Base-by-base conservation (phyloP, 1,140 invertebrate species). In the Orchesella cincta region DNA sequence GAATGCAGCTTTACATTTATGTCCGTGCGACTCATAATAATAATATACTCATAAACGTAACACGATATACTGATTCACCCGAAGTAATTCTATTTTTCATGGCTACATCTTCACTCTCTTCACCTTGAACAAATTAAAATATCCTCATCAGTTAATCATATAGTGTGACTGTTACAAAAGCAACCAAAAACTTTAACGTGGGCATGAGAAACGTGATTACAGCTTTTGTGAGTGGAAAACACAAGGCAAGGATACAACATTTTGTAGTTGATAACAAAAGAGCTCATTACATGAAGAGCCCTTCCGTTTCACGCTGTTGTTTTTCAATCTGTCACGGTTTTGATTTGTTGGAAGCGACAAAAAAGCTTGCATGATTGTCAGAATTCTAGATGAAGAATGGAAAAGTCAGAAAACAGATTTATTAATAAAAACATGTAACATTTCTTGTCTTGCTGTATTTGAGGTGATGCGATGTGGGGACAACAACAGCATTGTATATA, bases 281-380 rank as follows among this genome's bases (percentile, higher is more conserved):
- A 67, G n/a, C 28, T 67, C 62, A 67, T 67, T 67, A 31, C 33
- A 33, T 12, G 33, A 67, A 23, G 62, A 67, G 62, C 62, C 23
- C 62, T 67, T 67, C 62, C 62, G 62, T 67, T 67, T 67, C 62
- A 67, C 31, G 62, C 62, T 67, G 26, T 31, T 33, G 31, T 67
- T 67, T 67, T 67, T 67, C 62, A 67, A 67, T 67, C 62, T 33
- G 62, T 67, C 62, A 67, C 62, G 62, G 62, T 67, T 67, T 67
- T 67, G 62, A 67, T 67, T 67, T 67, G 62, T 67, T 31, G 62
- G 62, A 67, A 67, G n/a, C 52, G 14, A 67, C 26, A 29, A 29
- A 29, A 12, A 67, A 31, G 28, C 23, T 67, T 67, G 23, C 62
- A 23, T 67, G 62, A 67, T 31, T 67, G 39, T 46, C 39, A 46